These are phyloP conservation scores for Syngnathoides biaculeatus DNA, from an alignment of 2,113 vertebrate genomes.

Conservation along the genomic window DNA sequence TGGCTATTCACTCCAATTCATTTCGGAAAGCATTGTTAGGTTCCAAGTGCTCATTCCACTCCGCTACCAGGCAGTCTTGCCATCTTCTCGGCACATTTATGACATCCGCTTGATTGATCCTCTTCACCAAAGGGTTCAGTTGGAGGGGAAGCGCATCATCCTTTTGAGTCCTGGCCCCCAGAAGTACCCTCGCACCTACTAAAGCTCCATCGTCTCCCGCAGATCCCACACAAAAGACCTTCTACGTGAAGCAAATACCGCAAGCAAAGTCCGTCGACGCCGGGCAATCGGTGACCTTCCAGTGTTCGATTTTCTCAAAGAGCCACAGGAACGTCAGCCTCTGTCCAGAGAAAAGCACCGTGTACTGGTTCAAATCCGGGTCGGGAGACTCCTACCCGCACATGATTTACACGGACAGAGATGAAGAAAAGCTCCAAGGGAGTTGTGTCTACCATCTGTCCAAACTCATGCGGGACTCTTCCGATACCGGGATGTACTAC, in stretches of 20 bases:
- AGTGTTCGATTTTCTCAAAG: background rate
- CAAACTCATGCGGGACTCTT: background rate
- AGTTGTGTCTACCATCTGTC: slow-evolving; percentile 9
- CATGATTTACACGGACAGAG: background rate
- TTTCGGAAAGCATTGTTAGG: no score
- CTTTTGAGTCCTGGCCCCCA: no score
- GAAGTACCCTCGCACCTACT: background rate
- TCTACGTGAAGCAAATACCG: slow-evolving; percentile 2
- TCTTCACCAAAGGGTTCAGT: no score
- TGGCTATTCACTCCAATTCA: no score
- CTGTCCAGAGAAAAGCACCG: background rate
- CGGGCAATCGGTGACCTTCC: background rate
- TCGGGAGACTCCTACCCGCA: background rate
- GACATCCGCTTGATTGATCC: no score
- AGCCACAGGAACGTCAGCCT: background rate
- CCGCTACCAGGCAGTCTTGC: no score
- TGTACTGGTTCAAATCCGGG: slow-evolving; percentile 9
- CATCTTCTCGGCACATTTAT: no score
- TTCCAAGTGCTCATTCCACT: no score
- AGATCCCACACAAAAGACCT: slow-evolving; percentile 3
- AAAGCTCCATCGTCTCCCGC: background rate
- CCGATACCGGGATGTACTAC: slow-evolving; percentile 35
- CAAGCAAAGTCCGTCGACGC: background rate
- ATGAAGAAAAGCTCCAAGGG: background rate
- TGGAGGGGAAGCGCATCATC: no score